Evolutionary conservation across 2,888 invertebrate genomes (phyloP), one percentile per base, ranked within the genome.

Genomic region (Chymomyza fuscimana): DNA sequence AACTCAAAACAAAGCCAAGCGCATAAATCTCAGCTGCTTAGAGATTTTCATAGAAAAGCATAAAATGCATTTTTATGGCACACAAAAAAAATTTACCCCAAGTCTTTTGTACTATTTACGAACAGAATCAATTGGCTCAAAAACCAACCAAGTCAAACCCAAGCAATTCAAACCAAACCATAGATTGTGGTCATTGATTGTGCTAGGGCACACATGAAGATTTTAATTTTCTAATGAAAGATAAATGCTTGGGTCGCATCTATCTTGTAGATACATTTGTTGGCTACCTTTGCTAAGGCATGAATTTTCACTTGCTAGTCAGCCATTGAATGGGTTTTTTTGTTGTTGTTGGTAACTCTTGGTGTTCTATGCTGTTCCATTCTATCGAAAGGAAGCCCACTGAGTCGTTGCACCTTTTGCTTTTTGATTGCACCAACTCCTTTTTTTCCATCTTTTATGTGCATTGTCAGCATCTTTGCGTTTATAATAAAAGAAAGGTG

Each of bases 101-200:
- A 66, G 25, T 46, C 25, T 65, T 61, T 69, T 67, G 61, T 64
- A 51, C 46, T 36, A n/a, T 40, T 59, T 62, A 46, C 40, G 2
- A 40, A 40, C 51, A 62, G 4, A 68, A 69, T 65, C 71, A 78
- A 70, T 78, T 73, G 76, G 63, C 56, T 63, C 36, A 56, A 61
- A 67, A 65, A 72, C 64, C 77, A 65, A 72, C 29, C 54, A 69
- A 51, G 59, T 3, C 25, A 70, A 74, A 83, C 78, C 79, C 52
- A 50, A 69, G 36, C 40, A 46, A 46, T 46, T 46, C 12, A 15
- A 36, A 60, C 60, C 64, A 56, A 52, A 64, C 50, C 59, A 46
- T 63, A 87, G 87, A 88, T 87, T 88, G 87, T 88, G 89, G 89
- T 88, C 87, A 79, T 80, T 78, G 89, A 88, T 88, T 88, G 81